Percentiles rank a stretch among this genome's conserved stretches.
Evolutionary conservation across 2,113 vertebrate species (phyloP).

Genomic region (Syngnathoides biaculeatus): DNA sequence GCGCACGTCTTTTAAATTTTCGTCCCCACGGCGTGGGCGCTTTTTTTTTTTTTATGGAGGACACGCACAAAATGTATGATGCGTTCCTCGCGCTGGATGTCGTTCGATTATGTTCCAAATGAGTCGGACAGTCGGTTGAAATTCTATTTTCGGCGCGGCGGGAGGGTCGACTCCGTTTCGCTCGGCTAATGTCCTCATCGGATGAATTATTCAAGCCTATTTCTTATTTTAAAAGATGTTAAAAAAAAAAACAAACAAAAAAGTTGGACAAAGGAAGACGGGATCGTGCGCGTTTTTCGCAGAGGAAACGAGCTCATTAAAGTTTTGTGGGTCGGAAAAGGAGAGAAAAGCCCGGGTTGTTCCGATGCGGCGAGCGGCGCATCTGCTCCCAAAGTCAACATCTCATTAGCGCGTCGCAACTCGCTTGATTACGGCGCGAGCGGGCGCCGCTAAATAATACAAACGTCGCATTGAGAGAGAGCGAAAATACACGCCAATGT

Average conservation of each 20-base stretch:
- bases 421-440: background rate
- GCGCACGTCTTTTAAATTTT: constrained; percentile 1
- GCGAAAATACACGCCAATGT: no score
- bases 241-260: constrained; percentile 4
- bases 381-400: background rate
- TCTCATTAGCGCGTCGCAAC: background rate
- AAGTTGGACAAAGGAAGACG: background rate
- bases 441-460: background rate
- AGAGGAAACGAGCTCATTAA: constrained; percentile 1
- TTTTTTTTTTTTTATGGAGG: background rate
- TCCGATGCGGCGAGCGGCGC: background rate
- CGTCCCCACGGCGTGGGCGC: background rate
- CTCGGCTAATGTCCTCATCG: constrained; percentile 5
- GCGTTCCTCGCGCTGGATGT: background rate
- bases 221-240: constrained; percentile 30
- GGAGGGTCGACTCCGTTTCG: background rate
- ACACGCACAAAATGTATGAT: no score
- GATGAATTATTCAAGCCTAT: constrained; percentile 32
- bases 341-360: background rate
- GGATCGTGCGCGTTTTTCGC: background rate
- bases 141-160: background rate
- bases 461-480: no score
- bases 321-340: background rate
- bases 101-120: background rate
- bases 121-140: background rate